phyloP scores from a whole-genome alignment of 2,888 invertebrate species.

The Poecilobothrus nobilitatus region DNA sequence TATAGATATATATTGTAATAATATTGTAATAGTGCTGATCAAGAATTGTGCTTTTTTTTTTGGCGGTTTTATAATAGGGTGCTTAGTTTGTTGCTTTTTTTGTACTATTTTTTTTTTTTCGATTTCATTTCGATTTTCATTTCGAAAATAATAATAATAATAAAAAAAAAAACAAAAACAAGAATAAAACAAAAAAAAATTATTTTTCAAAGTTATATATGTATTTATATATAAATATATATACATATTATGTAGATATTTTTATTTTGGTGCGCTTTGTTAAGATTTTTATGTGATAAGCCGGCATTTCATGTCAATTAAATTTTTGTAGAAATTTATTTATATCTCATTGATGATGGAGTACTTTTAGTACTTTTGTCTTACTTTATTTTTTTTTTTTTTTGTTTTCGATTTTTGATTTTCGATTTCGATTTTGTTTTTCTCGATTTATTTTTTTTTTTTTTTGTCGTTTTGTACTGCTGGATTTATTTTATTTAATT shows the following conservation, averaged over 20 bases:
- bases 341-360: constrained; percentile 6
- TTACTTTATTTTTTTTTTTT: neutral
- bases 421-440: neutral
- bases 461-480: neutral
- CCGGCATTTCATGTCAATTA: constrained; percentile 6
- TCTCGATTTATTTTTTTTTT: neutral
- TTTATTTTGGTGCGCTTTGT: neutral
- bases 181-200: no score
- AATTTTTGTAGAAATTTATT: constrained; percentile 6
- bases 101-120: neutral
- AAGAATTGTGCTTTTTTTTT: neutral
- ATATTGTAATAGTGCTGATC: neutral
- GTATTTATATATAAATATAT: neutral
- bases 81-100: neutral
- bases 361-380: neutral
- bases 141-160: neutral
- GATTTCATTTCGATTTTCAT: neutral
- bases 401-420: neutral
- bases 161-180: no score
- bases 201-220: neutral
- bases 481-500: no score
- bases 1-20: neutral
- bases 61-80: neutral
- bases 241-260: neutral
- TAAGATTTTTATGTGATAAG: constrained; percentile 1